These are phyloP conservation scores for Platycnemis pennipes DNA, from an alignment of 2,888 invertebrate genomes.

Conservation along the genomic window DNA sequence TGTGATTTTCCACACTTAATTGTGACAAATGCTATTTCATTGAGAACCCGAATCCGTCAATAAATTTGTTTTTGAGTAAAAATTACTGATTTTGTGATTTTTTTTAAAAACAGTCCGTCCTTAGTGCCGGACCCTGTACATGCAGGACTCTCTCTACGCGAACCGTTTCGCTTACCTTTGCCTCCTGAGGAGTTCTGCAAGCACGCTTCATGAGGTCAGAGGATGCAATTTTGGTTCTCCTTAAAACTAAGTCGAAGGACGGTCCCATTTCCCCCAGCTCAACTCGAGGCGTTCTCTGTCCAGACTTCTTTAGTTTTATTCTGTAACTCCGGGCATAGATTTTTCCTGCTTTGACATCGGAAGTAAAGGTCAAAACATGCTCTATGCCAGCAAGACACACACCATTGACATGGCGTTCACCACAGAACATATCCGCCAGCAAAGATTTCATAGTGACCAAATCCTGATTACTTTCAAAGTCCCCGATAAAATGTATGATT, in stretches of 20 bases:
- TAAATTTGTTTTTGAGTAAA: too few relatives aligned
- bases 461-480: conserved; percentile 89
- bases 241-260: conserved; percentile 90
- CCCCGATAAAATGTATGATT: conserved; percentile 94
- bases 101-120: too few relatives aligned
- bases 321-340: conserved; percentile 90
- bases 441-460: conserved; percentile 92
- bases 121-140: too few relatives aligned
- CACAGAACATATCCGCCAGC: conserved; percentile 95
- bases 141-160: too few relatives aligned
- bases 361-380: conserved; percentile 93
- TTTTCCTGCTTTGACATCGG: conserved; percentile 85
- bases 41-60: too few relatives aligned
- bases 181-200: conserved; percentile 77
- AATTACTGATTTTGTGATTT: too few relatives aligned
- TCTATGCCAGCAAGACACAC: conserved; percentile 96
- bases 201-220: conserved; percentile 93
- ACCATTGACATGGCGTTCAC: conserved; percentile 86
- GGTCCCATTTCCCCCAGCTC: conserved; percentile 98
- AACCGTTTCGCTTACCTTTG: neutral
- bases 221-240: conserved; percentile 93
- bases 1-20: too few relatives aligned
- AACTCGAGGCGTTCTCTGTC: conserved; percentile 91
- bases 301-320: conserved; percentile 94
- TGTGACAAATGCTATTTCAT: too few relatives aligned